Conservation (phyloP, 2,888 invertebrate species). For the Bugula neritina region DNA sequence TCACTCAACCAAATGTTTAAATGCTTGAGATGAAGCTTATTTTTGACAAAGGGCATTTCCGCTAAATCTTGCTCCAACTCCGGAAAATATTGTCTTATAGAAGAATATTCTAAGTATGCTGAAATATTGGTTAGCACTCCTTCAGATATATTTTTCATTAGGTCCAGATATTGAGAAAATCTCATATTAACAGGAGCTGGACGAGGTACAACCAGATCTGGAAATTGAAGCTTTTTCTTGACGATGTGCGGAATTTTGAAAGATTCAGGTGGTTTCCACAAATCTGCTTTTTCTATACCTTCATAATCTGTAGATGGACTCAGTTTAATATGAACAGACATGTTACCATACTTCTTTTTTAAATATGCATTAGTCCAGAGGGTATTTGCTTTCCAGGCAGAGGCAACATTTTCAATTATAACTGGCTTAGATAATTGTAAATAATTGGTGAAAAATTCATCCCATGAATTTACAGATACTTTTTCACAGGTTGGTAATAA, state of each 20-base stretch:
- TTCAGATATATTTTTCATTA: slow-evolving; percentile 37
- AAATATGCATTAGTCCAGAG: slow-evolving; percentile 47
- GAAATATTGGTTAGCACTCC: slow-evolving; percentile 36
- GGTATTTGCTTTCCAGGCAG: slow-evolving; percentile 40
- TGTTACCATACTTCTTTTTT: slow-evolving; percentile 35
- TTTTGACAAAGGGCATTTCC: slow-evolving; percentile 40
- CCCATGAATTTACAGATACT: slow-evolving; percentile 29
- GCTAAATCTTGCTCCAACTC: slow-evolving; percentile 40
- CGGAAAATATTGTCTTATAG: slow-evolving; percentile 42
- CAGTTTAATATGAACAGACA: slow-evolving; percentile 43
- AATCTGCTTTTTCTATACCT: slow-evolving; percentile 42
- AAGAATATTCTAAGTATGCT: slow-evolving; percentile 50
- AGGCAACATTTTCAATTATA: slow-evolving; percentile 39
- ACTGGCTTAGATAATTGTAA: slow-evolving; percentile 45
- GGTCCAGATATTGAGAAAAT: slow-evolving; percentile 44
- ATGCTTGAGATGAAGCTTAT: slow-evolving; percentile 36
- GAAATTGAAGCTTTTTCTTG: slow-evolving; percentile 36
- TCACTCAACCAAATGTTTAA: slow-evolving; percentile 52
- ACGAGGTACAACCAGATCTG: slow-evolving; percentile 48
- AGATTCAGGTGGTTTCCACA: slow-evolving; percentile 40
- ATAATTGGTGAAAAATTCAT: slow-evolving; percentile 42
- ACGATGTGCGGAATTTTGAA: slow-evolving; percentile 43
- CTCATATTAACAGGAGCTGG: slow-evolving; percentile 45
- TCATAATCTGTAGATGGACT: slow-evolving; percentile 46
- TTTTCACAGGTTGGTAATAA: slow-evolving; percentile 30